Percentiles rank a stretch among this genome's conserved stretches.
Evolutionary conservation across 2,113 vertebrate genomes (phyloP).

Genomic region (Phalacrocorax aristotelis): DNA sequence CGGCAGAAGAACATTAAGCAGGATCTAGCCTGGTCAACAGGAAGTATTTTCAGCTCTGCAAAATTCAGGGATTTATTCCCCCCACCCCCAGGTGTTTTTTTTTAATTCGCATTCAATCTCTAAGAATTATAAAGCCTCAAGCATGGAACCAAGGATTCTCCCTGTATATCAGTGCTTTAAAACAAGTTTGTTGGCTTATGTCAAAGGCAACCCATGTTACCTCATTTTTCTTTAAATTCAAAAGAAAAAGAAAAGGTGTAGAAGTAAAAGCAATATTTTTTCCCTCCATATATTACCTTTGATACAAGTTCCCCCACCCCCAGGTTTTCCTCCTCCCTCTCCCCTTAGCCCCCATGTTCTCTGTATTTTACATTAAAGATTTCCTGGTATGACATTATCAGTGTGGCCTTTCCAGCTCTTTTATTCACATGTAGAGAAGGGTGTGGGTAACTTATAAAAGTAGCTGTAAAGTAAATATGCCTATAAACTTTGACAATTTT

Average conservation of each 20-base stretch:
- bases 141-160: neutral
- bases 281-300: neutral
- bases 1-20: conserved; percentile 56
- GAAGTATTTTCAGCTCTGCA: conserved; percentile 21
- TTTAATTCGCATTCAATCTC: neutral
- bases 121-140: neutral
- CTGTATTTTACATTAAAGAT: conserved; percentile 18
- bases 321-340: neutral
- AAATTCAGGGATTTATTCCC: neutral
- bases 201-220: neutral
- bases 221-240: neutral
- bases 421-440: conserved; percentile 29
- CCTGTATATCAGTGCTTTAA: neutral
- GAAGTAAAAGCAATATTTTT: neutral
- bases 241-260: neutral
- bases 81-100: neutral
- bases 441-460: conserved; percentile 53
- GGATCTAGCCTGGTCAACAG: conserved; percentile 25
- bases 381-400: conserved; percentile 60
- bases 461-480: conserved; percentile 38
- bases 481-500: conserved; percentile 33
- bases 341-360: neutral
- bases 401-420: conserved; percentile 25
- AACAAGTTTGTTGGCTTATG: neutral
- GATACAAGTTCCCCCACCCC: neutral